Base-by-base conservation (phyloP, 2,113 vertebrate species). In the Gymnocephalus cernua region DNA sequence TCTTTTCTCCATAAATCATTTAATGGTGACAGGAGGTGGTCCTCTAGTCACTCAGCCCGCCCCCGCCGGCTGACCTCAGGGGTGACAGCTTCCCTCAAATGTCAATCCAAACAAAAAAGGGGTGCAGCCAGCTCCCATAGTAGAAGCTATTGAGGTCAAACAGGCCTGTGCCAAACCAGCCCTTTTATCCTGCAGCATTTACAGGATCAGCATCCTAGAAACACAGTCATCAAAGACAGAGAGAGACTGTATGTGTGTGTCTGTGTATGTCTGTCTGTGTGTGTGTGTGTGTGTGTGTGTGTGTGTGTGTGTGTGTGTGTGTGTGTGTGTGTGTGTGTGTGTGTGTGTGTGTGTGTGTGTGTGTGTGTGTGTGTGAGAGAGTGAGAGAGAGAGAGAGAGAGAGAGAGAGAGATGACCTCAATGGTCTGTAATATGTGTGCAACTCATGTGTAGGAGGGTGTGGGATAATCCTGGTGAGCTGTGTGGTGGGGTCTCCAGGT, bases 1-100 rank as follows among this genome's bases (percentile, higher is more conserved):
- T 89, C 87, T 86, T 67, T 63, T 80, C 71, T 89, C 80, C 84
- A 95, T 95, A 86, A 93, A 94, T 94, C 92, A 93, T 81, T 87
- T 74, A 23, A 86, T 70, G 70, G 68, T 90, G 92, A 93, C 91
- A 92, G 88, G 93, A 88, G 91, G 92, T 74, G 91, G 91, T 86
- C 85, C 80, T 83, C 69, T 3, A 58, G 83, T 88, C 87, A 82
- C 68, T 91, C 89, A 82, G 79, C 35, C 80, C 48, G 54, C 87
- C 81, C 89, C 82, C 72, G 15, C 59, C 19, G 16, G 77, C 74
- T 89, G 89, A 93, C 88, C 91, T 88, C 87, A 21, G 71, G 79
- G 86, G 74, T 53, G 80, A 90, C 82, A 21, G 68, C 85, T 86
- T 90, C 88, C 88, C 84, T 86, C 75, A 3, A 88, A 85, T 67